Percentiles rank a stretch among this genome's conserved stretches.
Conservation (phyloP, 1,140 invertebrate genomes). For the Pseudomyrmex pallidus region DNA sequence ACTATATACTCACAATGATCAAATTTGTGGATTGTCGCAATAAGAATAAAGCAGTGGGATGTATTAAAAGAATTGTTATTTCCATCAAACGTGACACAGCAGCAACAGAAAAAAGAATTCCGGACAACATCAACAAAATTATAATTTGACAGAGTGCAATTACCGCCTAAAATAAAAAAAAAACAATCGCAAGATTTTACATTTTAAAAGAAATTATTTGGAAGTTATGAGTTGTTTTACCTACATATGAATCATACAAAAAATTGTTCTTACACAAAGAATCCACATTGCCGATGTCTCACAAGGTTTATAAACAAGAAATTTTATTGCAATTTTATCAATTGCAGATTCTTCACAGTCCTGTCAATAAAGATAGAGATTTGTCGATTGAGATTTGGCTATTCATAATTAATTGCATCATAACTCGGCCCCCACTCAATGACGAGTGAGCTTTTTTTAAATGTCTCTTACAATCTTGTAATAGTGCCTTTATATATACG, state of each 20-base stretch:
- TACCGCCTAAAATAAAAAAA: conserved; percentile 56
- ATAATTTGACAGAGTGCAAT: conserved; percentile 61
- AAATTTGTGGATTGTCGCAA: conserved; percentile 63
- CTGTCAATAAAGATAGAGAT: not conserved
- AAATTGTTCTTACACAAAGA: conserved; percentile 61
- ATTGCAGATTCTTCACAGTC: not conserved
- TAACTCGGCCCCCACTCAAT: not conserved
- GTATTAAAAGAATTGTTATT: conserved; percentile 56
- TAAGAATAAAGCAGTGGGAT: conserved; percentile 67
- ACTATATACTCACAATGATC: conserved; percentile 70
- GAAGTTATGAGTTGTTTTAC: no score
- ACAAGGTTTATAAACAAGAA: not conserved
- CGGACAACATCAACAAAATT: conserved; percentile 65
- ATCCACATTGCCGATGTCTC: conserved; percentile 51
- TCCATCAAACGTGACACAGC: conserved; percentile 69
- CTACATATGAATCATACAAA: conserved; percentile 12
- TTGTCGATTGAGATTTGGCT: not conserved
- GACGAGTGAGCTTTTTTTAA: not conserved
- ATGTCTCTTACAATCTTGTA: not conserved
- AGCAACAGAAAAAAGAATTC: conserved; percentile 65
- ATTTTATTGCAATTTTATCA: not conserved
- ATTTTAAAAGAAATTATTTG: conserved; percentile 5
- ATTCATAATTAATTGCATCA: not conserved
- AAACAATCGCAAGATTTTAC: not conserved
- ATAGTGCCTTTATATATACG: not conserved